These are phyloP conservation scores for Lycophotia porphyrea DNA, from an alignment of 2,888 invertebrate genomes.

Conservation along the genomic window DNA sequence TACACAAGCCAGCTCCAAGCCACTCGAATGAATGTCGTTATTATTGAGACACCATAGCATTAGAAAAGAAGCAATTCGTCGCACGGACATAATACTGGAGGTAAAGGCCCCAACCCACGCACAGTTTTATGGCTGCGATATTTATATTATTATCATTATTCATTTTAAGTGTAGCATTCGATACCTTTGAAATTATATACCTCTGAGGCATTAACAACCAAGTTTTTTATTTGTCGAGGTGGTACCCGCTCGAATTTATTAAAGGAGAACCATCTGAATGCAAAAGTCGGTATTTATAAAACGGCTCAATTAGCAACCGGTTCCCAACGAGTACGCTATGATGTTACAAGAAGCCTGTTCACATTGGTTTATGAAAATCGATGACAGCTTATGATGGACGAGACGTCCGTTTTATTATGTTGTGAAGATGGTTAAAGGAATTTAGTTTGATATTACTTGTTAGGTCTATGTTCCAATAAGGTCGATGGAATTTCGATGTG, in stretches of 20 bases:
- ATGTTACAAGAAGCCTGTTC: conserved; percentile 70
- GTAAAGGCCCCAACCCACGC: conserved; percentile 69
- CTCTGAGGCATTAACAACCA: conserved; percentile 68
- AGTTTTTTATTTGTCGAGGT: conserved; percentile 60
- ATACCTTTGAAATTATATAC: conserved; percentile 75
- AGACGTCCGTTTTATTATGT: conserved; percentile 24
- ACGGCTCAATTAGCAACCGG: conserved; percentile 79
- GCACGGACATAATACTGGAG: conserved; percentile 43
- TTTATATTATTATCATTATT: conserved; percentile 77
- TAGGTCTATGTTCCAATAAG: conserved; percentile 37
- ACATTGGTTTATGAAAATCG: conserved; percentile 77
- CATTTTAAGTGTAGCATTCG: conserved; percentile 79
- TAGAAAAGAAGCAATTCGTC: conserved; percentile 66
- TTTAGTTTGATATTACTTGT: conserved; percentile 39
- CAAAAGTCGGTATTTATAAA: conserved; percentile 75
- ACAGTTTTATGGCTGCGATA: conserved; percentile 69
- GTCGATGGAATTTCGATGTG: conserved; percentile 43
- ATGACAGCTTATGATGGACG: conserved; percentile 70
- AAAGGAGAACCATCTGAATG: conserved; percentile 70
- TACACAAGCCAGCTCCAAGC: conserved; percentile 35
- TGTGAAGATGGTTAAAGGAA: conserved; percentile 30
- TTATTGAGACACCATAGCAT: conserved; percentile 58
- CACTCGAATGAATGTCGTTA: conserved; percentile 59
- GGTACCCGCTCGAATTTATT: conserved; percentile 65
- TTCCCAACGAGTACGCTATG: conserved; percentile 67